phyloP scores from a whole-genome alignment of 2,888 invertebrate species.

The Diloba caeruleocephala region DNA sequence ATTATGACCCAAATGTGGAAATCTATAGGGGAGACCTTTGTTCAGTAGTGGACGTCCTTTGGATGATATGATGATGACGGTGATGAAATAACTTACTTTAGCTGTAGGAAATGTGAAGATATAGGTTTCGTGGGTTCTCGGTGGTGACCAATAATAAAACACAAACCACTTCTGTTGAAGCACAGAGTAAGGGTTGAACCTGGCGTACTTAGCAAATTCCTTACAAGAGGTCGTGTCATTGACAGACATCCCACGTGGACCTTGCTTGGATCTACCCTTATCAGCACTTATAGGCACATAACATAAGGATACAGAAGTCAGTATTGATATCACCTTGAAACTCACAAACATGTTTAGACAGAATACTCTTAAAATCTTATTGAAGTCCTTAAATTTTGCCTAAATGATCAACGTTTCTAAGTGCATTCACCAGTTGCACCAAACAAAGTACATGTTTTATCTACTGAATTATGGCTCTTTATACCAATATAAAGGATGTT shows the following conservation, averaged over 20 bases:
- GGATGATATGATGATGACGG: too few relatives aligned
- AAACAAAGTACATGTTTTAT: constrained; percentile 12
- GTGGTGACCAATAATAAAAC: constrained; percentile 71
- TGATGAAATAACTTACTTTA: constrained; percentile 54
- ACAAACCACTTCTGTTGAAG: constrained; percentile 66
- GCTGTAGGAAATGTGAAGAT: constrained; percentile 60
- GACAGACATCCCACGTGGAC: constrained; percentile 51
- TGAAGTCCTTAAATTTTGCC: neutral
- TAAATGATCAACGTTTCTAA: neutral
- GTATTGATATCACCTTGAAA: constrained; percentile 6
- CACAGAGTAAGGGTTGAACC: constrained; percentile 74
- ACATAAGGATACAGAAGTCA: constrained; percentile 10
- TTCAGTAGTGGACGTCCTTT: too few relatives aligned
- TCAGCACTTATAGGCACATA: constrained; percentile 16
- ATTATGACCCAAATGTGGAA: too few relatives aligned
- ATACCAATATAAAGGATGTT: constrained; percentile 34
- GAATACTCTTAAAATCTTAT: too few relatives aligned
- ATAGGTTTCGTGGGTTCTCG: constrained; percentile 22
- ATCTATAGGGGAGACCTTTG: too few relatives aligned
- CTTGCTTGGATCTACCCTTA: constrained; percentile 20
- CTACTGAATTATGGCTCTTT: constrained; percentile 2
- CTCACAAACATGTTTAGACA: neutral
- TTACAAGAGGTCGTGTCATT: constrained; percentile 63
- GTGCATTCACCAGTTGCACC: neutral
- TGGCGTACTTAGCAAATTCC: constrained; percentile 65